A percentile compares a stretch with the other conserved stretches of the same genome.
Evolutionary conservation across 2,797 vertebrate species (phyloP).

Genomic region (Hypotaenidia philippensis): DNA sequence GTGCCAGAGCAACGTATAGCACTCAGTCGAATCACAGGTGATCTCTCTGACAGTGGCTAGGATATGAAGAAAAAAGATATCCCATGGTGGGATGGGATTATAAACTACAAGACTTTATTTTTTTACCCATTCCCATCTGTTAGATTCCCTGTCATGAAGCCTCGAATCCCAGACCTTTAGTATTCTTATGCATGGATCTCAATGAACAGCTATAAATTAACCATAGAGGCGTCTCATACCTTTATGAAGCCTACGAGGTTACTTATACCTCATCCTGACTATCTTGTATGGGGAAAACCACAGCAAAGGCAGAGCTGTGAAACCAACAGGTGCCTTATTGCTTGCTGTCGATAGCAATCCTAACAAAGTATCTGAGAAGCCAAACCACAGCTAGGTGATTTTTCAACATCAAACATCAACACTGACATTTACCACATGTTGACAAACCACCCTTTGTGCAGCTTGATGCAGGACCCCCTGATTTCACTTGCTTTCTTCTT

Average conservation of each 20-base stretch:
- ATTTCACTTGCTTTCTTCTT: background rate
- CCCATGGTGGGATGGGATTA: background rate
- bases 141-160: background rate
- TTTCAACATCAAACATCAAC: background rate
- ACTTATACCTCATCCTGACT: background rate
- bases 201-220: background rate
- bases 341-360: background rate
- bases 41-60: background rate
- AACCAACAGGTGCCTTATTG: rapidly evolving
- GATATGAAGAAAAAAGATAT: background rate
- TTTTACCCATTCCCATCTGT: background rate
- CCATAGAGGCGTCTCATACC: background rate
- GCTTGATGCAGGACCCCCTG: background rate
- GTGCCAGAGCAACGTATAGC: background rate
- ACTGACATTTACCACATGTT: background rate
- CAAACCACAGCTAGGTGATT: background rate
- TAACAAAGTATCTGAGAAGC: background rate
- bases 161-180: background rate
- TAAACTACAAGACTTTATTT: background rate
- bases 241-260: background rate
- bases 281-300: background rate
- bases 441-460: background rate
- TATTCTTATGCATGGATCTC: background rate
- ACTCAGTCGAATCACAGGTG: background rate
- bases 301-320: background rate